Evolutionary conservation across 2,113 vertebrate species (phyloP).

Genomic region (Circaetus cinerascens): DNA sequence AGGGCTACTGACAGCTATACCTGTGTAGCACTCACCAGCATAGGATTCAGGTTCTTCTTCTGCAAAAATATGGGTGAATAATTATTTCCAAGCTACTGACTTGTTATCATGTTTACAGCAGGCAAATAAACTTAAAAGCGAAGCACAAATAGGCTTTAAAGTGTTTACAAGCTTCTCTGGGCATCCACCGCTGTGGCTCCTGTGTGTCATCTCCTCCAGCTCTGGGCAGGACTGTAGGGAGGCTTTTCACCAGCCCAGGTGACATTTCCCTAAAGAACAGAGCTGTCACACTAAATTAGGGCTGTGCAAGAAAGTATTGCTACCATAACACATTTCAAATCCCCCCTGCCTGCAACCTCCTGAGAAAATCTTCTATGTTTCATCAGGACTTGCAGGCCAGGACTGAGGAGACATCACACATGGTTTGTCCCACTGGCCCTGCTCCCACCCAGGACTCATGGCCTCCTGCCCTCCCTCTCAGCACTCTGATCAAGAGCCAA

Average conservation of each 20-base stretch:
- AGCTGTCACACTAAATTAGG: background rate
- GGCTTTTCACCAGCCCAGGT: background rate
- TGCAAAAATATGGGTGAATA: background rate
- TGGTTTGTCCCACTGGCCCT: background rate
- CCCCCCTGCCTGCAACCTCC: background rate
- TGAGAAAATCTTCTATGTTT: background rate
- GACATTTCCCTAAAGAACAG: background rate
- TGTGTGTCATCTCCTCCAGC: background rate
- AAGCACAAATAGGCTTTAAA: background rate
- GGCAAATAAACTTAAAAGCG: background rate
- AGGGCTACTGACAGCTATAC: background rate
- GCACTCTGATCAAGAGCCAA: background rate
- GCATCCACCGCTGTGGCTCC: accelerated
- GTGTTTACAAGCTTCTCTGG: background rate
- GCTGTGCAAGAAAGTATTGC: background rate
- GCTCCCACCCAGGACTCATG: background rate
- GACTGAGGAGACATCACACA: background rate
- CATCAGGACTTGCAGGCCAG: background rate
- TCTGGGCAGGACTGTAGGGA: background rate
- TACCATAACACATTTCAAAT: background rate
- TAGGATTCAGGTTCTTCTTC: background rate
- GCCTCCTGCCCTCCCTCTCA: background rate
- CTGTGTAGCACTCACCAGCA: background rate
- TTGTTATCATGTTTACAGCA: background rate
- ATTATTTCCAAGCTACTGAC: background rate